Conservation (phyloP, 2,888 invertebrate genomes). For the Agrypnus murinus region DNA sequence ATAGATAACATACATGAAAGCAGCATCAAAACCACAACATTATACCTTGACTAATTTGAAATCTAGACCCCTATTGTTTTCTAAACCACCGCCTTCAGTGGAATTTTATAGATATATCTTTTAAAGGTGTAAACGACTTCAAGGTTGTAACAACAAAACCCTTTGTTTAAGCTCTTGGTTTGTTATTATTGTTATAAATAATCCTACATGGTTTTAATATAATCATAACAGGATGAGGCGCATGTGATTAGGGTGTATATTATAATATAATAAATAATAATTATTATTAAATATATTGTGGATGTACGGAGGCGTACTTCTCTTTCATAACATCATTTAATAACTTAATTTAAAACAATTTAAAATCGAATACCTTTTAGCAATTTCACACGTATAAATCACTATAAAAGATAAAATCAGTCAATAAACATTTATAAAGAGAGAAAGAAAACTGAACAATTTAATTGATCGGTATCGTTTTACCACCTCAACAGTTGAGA, state of each 20-base stretch:
- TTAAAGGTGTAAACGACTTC: conserved; percentile 23
- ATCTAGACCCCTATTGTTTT: conserved; percentile 32
- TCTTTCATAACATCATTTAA: neutral
- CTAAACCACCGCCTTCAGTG: conserved; percentile 21
- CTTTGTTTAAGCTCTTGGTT: conserved; percentile 27
- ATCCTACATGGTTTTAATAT: conserved; percentile 21
- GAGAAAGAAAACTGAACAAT: conserved; percentile 9
- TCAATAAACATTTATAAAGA: conserved; percentile 24
- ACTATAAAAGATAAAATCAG: conserved; percentile 23
- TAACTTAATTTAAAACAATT: conserved; percentile 20
- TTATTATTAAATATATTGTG: too few species aligned
- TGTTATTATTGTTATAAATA: conserved; percentile 33
- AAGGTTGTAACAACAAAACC: conserved; percentile 30
- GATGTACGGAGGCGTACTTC: too few species aligned
- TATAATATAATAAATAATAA: conserved; percentile 13
- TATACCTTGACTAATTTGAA: conserved; percentile 24
- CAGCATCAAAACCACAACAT: too few species aligned
- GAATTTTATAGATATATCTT: conserved; percentile 32
- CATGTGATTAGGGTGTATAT: conserved; percentile 11
- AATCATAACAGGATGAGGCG: conserved; percentile 28
- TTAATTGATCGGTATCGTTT: conserved; percentile 35
- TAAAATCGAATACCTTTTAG: conserved; percentile 4
- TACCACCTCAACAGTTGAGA: conserved; percentile 16
- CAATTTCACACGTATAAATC: conserved; percentile 13
- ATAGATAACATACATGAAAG: too few species aligned